phyloP scores from a whole-genome alignment of 53 echinoderm and acorn worm genomes.

The Stichopus horrens region DNA sequence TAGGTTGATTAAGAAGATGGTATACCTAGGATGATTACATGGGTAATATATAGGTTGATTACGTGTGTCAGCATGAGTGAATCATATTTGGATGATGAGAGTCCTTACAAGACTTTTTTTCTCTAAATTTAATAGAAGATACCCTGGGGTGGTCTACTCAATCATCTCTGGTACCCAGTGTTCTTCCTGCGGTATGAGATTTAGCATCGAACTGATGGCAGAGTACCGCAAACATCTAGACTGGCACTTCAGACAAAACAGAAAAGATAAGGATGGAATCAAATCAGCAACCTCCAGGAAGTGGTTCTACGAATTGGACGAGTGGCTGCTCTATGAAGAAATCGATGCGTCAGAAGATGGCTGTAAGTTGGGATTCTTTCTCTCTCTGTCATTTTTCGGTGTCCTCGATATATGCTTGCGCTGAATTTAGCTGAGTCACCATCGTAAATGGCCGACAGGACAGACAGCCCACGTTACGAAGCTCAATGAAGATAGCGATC shows the following conservation, averaged over 20 bases:
- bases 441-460: no score
- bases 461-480: no score
- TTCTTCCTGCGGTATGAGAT: constrained; percentile 92
- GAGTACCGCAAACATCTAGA: constrained; percentile 94
- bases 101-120: neutral
- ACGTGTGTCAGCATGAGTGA: neutral
- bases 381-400: no score
- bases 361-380: constrained; percentile 16
- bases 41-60: neutral
- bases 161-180: constrained; percentile 92
- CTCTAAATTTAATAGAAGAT: constrained; percentile 56
- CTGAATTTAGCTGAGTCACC: no score
- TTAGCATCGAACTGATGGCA: constrained; percentile 85
- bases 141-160: constrained; percentile 79
- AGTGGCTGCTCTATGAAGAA: constrained; percentile 94
- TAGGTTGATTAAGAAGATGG: no score
- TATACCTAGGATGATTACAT: neutral
- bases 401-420: no score
- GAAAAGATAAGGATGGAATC: constrained; percentile 77
- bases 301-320: constrained; percentile 87
- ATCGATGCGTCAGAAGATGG: constrained; percentile 88
- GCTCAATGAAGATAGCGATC: no score
- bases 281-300: constrained; percentile 82
- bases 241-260: constrained; percentile 97
- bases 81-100: neutral